Conservation (phyloP, 1,140 invertebrate genomes). For the Chironomus striatipennis region DNA sequence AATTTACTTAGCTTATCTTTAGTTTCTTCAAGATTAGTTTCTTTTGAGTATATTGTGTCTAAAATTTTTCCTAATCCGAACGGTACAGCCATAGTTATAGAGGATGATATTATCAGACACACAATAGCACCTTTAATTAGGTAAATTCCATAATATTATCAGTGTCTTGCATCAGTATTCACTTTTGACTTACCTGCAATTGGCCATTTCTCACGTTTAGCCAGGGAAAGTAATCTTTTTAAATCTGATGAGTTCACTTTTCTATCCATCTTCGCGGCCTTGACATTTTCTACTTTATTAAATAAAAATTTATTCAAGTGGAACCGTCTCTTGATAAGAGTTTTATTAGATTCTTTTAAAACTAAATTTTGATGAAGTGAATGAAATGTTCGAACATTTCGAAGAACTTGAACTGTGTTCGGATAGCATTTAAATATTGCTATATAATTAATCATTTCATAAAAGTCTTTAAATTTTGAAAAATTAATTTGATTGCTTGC, state of each 20-base stretch:
- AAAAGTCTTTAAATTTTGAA: slow-evolving; percentile 26
- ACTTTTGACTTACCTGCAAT: slow-evolving; percentile 44
- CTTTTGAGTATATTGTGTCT: slow-evolving; percentile 75
- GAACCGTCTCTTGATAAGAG: slow-evolving; percentile 11
- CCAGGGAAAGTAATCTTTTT: slow-evolving; percentile 51
- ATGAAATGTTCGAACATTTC: neutral
- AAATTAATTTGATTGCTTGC: slow-evolving; percentile 18
- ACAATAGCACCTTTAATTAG: slow-evolving; percentile 60
- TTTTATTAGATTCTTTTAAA: slow-evolving; percentile 28
- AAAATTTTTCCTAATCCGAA: slow-evolving; percentile 86
- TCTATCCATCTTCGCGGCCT: slow-evolving; percentile 32
- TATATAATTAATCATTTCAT: slow-evolving; percentile 31
- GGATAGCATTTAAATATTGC: slow-evolving; percentile 31
- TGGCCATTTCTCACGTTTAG: slow-evolving; percentile 63
- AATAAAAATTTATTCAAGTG: slow-evolving; percentile 18
- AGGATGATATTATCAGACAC: slow-evolving; percentile 75
- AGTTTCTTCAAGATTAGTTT: slow-evolving; percentile 42
- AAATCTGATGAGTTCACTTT: slow-evolving; percentile 50
- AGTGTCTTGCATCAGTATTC: slow-evolving; percentile 25
- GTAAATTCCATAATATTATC: slow-evolving; percentile 27
- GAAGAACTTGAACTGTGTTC: slow-evolving; percentile 28
- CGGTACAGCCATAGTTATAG: slow-evolving; percentile 88
- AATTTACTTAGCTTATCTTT: slow-evolving; percentile 60
- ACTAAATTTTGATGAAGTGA: slow-evolving; percentile 23
- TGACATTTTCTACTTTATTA: slow-evolving; percentile 30